Evolutionary conservation across 2,888 invertebrate species (phyloP), one percentile per base, ranked within the genome.

Genomic region (Leptinotarsa tumamoca): DNA sequence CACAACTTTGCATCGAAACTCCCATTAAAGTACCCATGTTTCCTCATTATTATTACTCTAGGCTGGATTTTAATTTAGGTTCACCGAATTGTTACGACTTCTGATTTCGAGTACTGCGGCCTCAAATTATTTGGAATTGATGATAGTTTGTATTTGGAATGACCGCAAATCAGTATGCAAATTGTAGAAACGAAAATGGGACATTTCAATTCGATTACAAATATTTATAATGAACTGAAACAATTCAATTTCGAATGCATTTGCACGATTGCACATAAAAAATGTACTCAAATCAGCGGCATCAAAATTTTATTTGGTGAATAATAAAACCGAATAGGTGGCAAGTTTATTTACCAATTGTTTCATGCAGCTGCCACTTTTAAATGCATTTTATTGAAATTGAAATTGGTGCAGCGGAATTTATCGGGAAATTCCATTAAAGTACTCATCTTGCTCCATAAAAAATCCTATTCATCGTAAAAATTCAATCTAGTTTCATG

Each of bases 281-380:
- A 27, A 15, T 61, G 27, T 61, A 61, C 61, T 61, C 15, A 61
- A 61, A 61, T 27, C 23, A 61, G 61, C 15, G 17, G 17, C 21
- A 61, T 58, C 13, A 61, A 61, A 21, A 61, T 61, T 61, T 61
- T 61, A 61, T 61, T 61, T 23, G 4, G 14, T 23, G 27, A 7
- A 61, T 13, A 61, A 21, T 61, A 23, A 61, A 61, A 61, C 21
- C 27, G 15, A 61, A 61, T 61, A 21, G 61, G 23, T 61, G 17
- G 61, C 61, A 27, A 61, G 21, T 61, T 27, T 23, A 61, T 61
- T 61, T 61, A 15, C 61, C 21, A 14, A 23, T 61, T 61, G 61
- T 61, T 61, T 23, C 15, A 27, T 61, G 2, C 61, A 21, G 61
- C 27, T 23, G 61, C 23, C 61, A 61, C 61, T 61, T 61, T 23